Evolutionary conservation across 2,797 vertebrate species (phyloP).

Genomic region (Thripadectes ignobilis): DNA sequence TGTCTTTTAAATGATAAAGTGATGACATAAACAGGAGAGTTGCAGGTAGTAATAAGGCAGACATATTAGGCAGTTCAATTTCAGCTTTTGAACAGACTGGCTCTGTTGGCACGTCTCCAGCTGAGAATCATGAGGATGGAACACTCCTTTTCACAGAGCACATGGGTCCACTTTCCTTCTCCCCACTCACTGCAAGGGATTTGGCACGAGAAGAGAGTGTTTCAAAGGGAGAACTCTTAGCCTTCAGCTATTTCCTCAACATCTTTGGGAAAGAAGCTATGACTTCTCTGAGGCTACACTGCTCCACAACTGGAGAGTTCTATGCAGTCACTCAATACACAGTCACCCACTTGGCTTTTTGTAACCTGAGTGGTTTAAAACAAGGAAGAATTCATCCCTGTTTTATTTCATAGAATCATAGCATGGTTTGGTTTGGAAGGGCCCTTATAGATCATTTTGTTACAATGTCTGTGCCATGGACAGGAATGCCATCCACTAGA

Average conservation of each 20-base stretch:
- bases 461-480: neutral
- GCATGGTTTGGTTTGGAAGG: neutral
- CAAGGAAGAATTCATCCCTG: neutral
- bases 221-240: neutral
- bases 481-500: neutral
- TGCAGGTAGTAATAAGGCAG: neutral
- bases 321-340: rapidly evolving
- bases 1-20: neutral
- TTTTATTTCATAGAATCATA: neutral
- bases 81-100: neutral
- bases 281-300: rapidly evolving
- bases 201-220: neutral
- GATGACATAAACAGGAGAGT: neutral
- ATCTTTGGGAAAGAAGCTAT: neutral
- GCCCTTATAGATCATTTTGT: neutral
- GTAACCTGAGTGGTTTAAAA: neutral
- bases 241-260: neutral
- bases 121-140: neutral
- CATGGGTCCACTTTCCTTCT: neutral
- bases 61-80: neutral
- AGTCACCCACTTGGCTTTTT: neutral
- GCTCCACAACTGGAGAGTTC: neutral
- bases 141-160: neutral
- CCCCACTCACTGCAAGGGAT: neutral
- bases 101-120: neutral